phyloP scores from a whole-genome alignment of 1,140 invertebrate species.

The Dreissena polymorpha region DNA sequence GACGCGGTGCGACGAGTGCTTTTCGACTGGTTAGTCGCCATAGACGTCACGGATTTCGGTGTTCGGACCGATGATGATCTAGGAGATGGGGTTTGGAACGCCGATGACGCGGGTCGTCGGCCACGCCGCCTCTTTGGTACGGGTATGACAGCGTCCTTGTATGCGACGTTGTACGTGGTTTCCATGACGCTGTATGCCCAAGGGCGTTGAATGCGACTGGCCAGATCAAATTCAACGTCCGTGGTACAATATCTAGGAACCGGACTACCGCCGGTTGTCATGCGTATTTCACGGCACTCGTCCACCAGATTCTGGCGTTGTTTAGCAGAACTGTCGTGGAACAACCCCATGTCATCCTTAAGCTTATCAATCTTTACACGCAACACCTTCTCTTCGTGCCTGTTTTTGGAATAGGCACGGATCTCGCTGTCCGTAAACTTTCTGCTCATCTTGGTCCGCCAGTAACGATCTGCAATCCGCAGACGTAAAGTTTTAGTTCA shows the following conservation, averaged over 20 bases:
- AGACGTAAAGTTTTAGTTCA: not conserved
- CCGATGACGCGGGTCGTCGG: not conserved
- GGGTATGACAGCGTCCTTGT: conserved; percentile 36
- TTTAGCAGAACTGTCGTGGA: conserved; percentile 23
- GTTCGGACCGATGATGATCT: not conserved
- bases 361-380: conserved; percentile 24
- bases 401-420: conserved; percentile 42
- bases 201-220: conserved; percentile 21
- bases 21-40: not conserved
- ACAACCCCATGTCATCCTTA: conserved; percentile 18
- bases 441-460: conserved; percentile 18
- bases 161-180: conserved; percentile 33
- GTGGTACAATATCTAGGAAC: conserved; percentile 1
- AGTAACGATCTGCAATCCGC: not conserved
- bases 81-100: not conserved
- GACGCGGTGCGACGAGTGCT: not conserved
- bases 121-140: conserved; percentile 4
- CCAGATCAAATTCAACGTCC: conserved; percentile 20
- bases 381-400: conserved; percentile 36
- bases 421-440: conserved; percentile 51
- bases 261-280: conserved; percentile 28
- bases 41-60: not conserved
- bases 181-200: conserved; percentile 51
- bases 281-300: conserved; percentile 28
- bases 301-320: conserved; percentile 26